Evolutionary conservation across 1,140 invertebrate species (phyloP).

Genomic region (Hycleus phaleratus): DNA sequence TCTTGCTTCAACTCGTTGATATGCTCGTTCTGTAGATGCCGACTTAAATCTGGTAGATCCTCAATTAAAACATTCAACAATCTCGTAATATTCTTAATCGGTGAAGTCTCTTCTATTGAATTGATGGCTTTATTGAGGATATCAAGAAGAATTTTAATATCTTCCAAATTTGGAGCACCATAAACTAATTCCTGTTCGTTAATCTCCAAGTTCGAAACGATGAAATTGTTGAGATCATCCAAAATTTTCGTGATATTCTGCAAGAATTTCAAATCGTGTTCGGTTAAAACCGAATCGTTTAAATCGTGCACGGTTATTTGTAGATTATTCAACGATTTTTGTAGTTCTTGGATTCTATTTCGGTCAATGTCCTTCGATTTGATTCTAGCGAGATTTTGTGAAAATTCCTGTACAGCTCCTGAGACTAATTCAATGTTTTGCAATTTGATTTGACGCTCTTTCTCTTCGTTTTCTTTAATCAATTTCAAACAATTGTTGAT

Average conservation of each 20-base stretch:
- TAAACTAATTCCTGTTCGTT: slow-evolving; percentile 1
- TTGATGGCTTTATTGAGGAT: slow-evolving; percentile 24
- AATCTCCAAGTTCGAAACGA: slow-evolving; percentile 13
- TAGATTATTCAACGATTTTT: slow-evolving; percentile 30
- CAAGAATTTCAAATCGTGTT: slow-evolving; percentile 27
- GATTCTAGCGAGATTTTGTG: slow-evolving; percentile 30
- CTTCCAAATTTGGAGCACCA: slow-evolving; percentile 5
- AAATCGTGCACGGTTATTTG: slow-evolving; percentile 35
- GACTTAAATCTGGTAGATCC: slow-evolving; percentile 16
- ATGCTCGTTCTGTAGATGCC: slow-evolving; percentile 18
- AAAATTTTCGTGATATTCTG: slow-evolving; percentile 24
- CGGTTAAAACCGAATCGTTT: slow-evolving; percentile 26
- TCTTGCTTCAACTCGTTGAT: slow-evolving; percentile 19
- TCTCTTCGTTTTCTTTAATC: slow-evolving; percentile 18
- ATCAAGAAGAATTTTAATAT: slow-evolving; percentile 19
- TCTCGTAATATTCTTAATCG: slow-evolving; percentile 18
- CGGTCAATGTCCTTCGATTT: slow-evolving; percentile 27
- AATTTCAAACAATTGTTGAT: slow-evolving; percentile 15
- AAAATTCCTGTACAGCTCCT: slow-evolving; percentile 26
- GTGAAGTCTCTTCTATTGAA: slow-evolving; percentile 17
- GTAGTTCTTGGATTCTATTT: slow-evolving; percentile 23
- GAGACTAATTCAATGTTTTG: slow-evolving; percentile 24
- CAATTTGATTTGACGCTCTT: slow-evolving; percentile 18
- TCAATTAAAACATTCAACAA: slow-evolving; percentile 15
- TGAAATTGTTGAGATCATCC: slow-evolving; percentile 23